phyloP scores from a whole-genome alignment of 2,888 invertebrate genomes.

The Pherbina coryleti region DNA sequence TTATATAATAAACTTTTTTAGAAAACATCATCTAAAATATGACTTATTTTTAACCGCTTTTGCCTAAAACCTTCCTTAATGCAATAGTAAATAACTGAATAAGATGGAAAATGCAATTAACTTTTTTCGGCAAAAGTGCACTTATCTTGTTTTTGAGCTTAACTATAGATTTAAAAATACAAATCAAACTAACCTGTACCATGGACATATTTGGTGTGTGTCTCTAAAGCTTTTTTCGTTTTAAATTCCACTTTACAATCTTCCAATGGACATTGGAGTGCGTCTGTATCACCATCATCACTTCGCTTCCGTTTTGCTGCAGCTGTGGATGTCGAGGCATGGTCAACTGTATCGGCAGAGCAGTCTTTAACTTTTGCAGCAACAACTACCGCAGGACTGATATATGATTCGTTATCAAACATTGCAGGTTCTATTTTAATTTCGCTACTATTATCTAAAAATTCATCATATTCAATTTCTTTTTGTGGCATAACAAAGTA shows the following conservation, averaged over 20 bases:
- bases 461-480: neutral
- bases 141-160: neutral
- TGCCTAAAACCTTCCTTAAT: no score
- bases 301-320: neutral
- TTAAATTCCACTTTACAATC: neutral
- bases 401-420: neutral
- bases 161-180: neutral
- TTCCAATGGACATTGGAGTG: neutral
- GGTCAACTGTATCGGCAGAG: neutral
- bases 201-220: neutral
- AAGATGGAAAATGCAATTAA: no score
- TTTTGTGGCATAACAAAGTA: neutral
- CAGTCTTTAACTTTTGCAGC: neutral
- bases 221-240: neutral
- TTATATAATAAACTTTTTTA: no score
- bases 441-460: neutral
- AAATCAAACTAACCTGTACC: neutral
- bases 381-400: neutral
- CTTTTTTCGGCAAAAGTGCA: no score
- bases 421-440: conserved; percentile 11
- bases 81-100: no score
- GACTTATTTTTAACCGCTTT: no score
- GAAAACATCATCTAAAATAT: no score
- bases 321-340: neutral
- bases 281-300: neutral